Evolutionary conservation across 2,797 vertebrate species (phyloP).

Genomic region (Sebastes itinus): DNA sequence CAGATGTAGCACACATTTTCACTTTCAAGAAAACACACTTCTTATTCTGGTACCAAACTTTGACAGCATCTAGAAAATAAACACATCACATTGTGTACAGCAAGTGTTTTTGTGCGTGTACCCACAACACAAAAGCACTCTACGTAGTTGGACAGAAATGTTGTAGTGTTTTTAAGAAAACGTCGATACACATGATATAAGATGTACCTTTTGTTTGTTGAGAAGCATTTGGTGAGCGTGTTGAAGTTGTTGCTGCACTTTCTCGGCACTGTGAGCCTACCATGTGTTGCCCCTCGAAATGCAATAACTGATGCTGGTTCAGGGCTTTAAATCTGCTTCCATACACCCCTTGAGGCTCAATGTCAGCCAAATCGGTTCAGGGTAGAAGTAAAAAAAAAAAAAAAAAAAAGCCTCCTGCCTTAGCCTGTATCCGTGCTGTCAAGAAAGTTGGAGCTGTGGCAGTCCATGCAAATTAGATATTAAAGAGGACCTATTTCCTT

Average conservation of each 20-base stretch:
- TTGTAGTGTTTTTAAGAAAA: slow-evolving; percentile 65
- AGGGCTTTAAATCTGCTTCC: slow-evolving; percentile 51
- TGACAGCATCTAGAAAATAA: slow-evolving; percentile 55
- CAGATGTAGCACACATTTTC: slow-evolving; percentile 54
- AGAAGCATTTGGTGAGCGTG: slow-evolving; percentile 32
- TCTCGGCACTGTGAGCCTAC: slow-evolving; percentile 6
- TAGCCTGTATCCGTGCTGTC: slow-evolving; percentile 12
- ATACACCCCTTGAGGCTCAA: slow-evolving; percentile 13
- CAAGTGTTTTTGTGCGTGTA: not conserved
- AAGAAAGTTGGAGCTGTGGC: slow-evolving; percentile 16
- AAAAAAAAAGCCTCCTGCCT: slow-evolving; percentile 5
- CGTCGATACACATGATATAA: slow-evolving; percentile 24
- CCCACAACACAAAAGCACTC: not conserved
- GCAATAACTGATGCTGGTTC: slow-evolving; percentile 35
- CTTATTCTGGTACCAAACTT: slow-evolving; percentile 32
- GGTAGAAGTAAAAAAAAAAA: not conserved
- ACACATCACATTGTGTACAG: not conserved
- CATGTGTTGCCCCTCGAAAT: slow-evolving; percentile 26
- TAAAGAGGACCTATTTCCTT: not conserved
- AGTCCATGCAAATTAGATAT: not conserved
- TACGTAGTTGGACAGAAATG: slow-evolving; percentile 32
- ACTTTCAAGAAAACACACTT: slow-evolving; percentile 26
- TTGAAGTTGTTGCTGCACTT: slow-evolving; percentile 48
- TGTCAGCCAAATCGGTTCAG: slow-evolving; percentile 1
- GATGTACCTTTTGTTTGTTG: slow-evolving; percentile 39